Percentiles rank a stretch among this genome's conserved stretches.
phyloP scores from a whole-genome alignment of 1,140 invertebrate species.

The Papilio glaucus region DNA sequence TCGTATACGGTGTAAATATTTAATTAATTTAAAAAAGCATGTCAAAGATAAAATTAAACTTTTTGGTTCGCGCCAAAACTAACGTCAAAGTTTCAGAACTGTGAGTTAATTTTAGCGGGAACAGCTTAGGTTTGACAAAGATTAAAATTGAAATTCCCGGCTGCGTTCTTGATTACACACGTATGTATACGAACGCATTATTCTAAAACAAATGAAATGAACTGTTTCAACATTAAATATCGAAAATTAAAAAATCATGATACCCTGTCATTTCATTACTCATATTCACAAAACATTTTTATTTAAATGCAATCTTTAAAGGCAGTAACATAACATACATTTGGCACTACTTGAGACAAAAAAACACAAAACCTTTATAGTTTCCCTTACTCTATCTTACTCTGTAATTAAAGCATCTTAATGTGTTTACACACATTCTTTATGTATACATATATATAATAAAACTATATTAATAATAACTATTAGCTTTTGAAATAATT shows the following conservation, averaged over 20 bases:
- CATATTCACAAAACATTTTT: conserved; percentile 45
- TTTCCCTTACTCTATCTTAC: conserved; percentile 33
- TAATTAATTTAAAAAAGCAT: neutral
- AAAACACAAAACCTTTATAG: neutral
- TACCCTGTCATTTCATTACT: conserved; percentile 77
- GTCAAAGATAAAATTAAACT: neutral
- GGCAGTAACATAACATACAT: conserved; percentile 41
- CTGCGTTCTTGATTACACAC: neutral
- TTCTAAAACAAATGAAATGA: neutral
- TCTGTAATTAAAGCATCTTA: conserved; percentile 29
- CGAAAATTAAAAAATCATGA: conserved; percentile 52
- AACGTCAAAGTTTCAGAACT: neutral
- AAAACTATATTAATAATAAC: conserved; percentile 36
- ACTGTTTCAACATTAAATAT: conserved; percentile 32
- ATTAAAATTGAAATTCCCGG: neutral
- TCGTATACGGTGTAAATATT: conserved; percentile 30
- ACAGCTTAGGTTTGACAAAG: neutral
- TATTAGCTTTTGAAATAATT: conserved; percentile 28
- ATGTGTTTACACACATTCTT: conserved; percentile 33
- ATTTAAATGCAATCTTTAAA: conserved; percentile 60
- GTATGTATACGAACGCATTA: neutral
- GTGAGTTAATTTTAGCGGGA: neutral
- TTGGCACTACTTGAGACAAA: conserved; percentile 35
- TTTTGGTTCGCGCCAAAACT: neutral
- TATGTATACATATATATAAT: conserved; percentile 37